These are phyloP conservation scores for Aphodius granarius DNA, from an alignment of 2,888 invertebrate genomes.

Conservation along the genomic window DNA sequence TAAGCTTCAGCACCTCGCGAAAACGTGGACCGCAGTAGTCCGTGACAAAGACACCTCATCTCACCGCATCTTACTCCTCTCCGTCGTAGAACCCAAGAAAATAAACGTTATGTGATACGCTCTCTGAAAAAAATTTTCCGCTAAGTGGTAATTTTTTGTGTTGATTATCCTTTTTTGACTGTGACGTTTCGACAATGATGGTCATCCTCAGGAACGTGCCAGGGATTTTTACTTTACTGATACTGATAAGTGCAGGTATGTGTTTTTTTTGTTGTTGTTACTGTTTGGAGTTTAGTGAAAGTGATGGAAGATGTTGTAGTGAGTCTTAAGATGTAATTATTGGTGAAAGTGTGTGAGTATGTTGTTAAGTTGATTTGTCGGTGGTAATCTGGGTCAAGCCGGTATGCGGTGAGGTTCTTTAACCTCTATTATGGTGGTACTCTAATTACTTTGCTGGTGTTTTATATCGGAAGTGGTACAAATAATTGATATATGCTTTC, in stretches of 20 bases:
- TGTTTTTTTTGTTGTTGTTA: neutral
- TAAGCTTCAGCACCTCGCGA: constrained; percentile 25
- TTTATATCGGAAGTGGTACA: neutral
- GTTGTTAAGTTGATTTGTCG: neutral
- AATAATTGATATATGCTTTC: too few relatives aligned
- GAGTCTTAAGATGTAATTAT: neutral
- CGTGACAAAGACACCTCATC: neutral
- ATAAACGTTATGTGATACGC: neutral
- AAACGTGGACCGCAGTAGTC: constrained; percentile 3
- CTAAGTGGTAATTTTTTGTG: neutral
- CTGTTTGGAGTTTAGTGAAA: neutral
- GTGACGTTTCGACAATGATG: neutral
- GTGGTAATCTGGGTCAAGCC: neutral
- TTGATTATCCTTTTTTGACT: neutral
- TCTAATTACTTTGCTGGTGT: neutral
- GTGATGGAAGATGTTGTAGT: neutral
- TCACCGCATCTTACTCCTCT: neutral
- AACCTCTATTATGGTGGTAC: neutral
- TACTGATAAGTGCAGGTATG: constrained; percentile 34
- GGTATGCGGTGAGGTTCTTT: neutral
- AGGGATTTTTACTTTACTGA: constrained; percentile 34
- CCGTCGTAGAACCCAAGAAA: neutral
- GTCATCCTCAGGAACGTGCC: constrained; percentile 29
- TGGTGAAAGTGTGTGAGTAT: neutral
- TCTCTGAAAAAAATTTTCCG: neutral